Evolutionary conservation across 2,888 invertebrate species (phyloP), one percentile per base, ranked within the genome.

Genomic region (Clusia tigrina): DNA sequence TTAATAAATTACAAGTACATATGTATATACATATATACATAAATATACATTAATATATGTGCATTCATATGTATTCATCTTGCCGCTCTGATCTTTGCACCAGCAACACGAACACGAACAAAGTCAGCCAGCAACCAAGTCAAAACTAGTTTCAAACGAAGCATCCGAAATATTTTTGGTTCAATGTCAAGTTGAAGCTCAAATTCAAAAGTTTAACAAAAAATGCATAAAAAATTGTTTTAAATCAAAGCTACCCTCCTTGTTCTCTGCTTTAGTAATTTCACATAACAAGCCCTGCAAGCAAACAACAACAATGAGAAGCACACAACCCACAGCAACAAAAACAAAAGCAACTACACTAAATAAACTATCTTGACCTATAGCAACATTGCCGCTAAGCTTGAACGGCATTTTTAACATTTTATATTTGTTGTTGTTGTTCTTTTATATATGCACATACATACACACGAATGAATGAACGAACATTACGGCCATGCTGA

Each of bases 171-270:
- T 22, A 22, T 71, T 73, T 66, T 66, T 69, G 60, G 59, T 60
- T 76, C 78, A 78, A 78, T 78, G 77, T 74, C 77, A 76, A 72
- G 71, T 69, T 70, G 64, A 64, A 67, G 69, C 66, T 20, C 48
- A 20, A 48, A 48, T 15, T 3, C 18, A 48, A 18, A 3, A 48
- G 6, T 9, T 9, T 12, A 32, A 32, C 32, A 72, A 64, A 66
- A 55, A 65, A 32, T 12, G 12, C 65, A 65, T 67, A 66, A 67
- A 68, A 56, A 56, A 48, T 20, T 18, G n/a, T n/a, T n/a, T 46
- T 38, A 46, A 54, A 26, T 10, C 3, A 48, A 48, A 6, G 42
- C 42, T 48, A n/a, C 15, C 42, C 42, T 10, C 9, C 22, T n/a
- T n/a, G n/a, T n/a, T n/a, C n/a, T n/a, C n/a, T n/a, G n/a, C n/a